Evolutionary conservation across 1,140 invertebrate genomes (phyloP).

Genomic region (Drosophila paulistorum): DNA sequence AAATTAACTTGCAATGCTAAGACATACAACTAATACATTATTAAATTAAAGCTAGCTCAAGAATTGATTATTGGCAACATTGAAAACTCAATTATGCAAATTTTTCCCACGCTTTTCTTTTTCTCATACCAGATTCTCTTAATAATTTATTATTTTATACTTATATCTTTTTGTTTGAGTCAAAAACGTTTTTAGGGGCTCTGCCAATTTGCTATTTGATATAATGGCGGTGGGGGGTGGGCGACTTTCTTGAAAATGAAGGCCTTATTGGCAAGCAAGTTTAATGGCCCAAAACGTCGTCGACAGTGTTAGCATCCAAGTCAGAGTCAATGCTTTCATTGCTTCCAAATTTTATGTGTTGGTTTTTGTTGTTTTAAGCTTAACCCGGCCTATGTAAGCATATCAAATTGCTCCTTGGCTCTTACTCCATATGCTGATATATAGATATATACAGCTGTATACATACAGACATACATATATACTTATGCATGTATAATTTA

Average conservation of each 20-base stretch:
- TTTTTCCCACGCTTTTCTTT: not conserved
- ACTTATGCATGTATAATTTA: slow-evolving; percentile 25
- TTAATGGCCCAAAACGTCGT: slow-evolving; percentile 32
- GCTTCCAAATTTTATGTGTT: slow-evolving; percentile 19
- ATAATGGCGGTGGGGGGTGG: not conserved
- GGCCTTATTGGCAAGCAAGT: slow-evolving; percentile 20
- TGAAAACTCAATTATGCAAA: not conserved
- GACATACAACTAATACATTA: not conserved
- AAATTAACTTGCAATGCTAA: slow-evolving; percentile 6
- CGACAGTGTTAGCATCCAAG: not conserved
- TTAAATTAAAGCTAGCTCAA: not conserved
- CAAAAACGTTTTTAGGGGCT: slow-evolving; percentile 43
- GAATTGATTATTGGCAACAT: slow-evolving; percentile 52
- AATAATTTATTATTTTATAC: slow-evolving; percentile 12
- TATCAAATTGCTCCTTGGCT: slow-evolving; percentile 35
- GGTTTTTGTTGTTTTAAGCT: slow-evolving; percentile 32
- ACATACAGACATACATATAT: too few species aligned
- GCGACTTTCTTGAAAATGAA: not conserved
- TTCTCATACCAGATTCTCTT: not conserved
- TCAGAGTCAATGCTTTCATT: slow-evolving; percentile 19
- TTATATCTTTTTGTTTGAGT: not conserved
- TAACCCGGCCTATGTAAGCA: slow-evolving; percentile 19
- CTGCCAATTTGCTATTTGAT: slow-evolving; percentile 37
- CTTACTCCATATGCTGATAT: not conserved
- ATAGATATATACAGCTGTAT: too few species aligned